Percentiles rank a stretch among this genome's conserved stretches.
phyloP scores from a whole-genome alignment of 2,113 vertebrate genomes.

The Alces alces region DNA sequence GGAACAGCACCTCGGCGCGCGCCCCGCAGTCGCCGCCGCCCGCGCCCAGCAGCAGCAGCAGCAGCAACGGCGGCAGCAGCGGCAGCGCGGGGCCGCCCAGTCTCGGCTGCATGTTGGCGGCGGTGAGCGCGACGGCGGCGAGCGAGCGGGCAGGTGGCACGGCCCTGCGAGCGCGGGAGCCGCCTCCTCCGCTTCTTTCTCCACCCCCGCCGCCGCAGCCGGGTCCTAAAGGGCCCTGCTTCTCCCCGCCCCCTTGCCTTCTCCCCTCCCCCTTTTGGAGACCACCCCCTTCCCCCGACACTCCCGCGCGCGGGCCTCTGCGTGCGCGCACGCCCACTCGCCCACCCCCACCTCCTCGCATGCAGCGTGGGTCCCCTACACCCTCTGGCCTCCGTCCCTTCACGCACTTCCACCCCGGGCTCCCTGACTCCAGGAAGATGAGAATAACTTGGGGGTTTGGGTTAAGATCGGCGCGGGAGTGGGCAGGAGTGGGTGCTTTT shows the following conservation, averaged over 20 bases:
- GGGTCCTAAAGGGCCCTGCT: constrained; percentile 57
- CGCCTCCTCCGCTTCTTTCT: constrained; percentile 52
- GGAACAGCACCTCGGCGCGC: constrained; percentile 86
- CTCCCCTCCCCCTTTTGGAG: constrained; percentile 62
- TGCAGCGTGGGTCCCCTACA: neutral
- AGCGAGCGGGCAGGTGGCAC: constrained; percentile 56
- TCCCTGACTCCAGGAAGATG: neutral
- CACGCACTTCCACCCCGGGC: neutral
- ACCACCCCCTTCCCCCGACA: constrained; percentile 55
- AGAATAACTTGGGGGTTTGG: neutral
- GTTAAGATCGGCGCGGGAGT: neutral
- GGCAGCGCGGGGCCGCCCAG: constrained; percentile 49
- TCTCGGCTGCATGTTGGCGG: constrained; percentile 59
- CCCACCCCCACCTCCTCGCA: neutral
- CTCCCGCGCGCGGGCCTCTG: constrained; percentile 31
- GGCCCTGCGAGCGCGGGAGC: constrained; percentile 15
- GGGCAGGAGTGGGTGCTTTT: constrained; percentile 37
- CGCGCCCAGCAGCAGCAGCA: constrained; percentile 59
- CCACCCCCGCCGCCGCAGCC: neutral
- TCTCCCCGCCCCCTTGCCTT: constrained; percentile 65
- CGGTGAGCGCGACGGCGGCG: neutral
- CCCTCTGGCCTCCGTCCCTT: neutral
- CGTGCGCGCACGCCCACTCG: constrained; percentile 28
- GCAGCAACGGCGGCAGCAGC: constrained; percentile 52
- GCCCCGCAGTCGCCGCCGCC: constrained; percentile 54